Evolutionary conservation across 2,113 vertebrate genomes (phyloP).

Genomic region (Australoheros scitulus): DNA sequence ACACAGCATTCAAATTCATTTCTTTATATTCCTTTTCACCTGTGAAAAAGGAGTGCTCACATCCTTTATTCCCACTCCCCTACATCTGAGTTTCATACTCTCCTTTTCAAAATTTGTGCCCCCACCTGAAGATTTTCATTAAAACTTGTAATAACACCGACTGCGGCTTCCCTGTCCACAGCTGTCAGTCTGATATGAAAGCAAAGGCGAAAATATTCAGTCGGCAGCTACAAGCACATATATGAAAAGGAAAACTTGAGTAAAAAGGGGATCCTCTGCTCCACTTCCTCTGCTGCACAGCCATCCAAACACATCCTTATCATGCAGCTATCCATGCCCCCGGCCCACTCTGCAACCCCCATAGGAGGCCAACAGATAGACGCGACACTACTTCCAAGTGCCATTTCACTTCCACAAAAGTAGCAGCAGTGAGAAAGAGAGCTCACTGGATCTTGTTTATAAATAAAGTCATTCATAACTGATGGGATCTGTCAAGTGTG

Average conservation of each 20-base stretch:
- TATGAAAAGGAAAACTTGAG: constrained; percentile 39
- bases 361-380: constrained; percentile 29
- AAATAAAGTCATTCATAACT: constrained; percentile 79
- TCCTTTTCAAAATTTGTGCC: constrained; percentile 13
- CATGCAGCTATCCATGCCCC: constrained; percentile 52
- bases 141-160: constrained; percentile 57
- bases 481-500: constrained; percentile 57
- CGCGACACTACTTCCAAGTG: constrained; percentile 52
- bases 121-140: constrained; percentile 55
- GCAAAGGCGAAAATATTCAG: constrained; percentile 29
- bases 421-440: constrained; percentile 10
- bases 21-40: constrained; percentile 38
- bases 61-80: constrained; percentile 34
- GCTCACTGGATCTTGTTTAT: constrained; percentile 65
- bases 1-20: constrained; percentile 21
- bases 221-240: neutral
- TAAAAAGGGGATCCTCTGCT: constrained; percentile 27
- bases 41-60: constrained; percentile 45
- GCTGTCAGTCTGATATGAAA: constrained; percentile 26
- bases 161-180: constrained; percentile 18
- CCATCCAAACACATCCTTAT: constrained; percentile 61
- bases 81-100: constrained; percentile 13
- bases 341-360: constrained; percentile 36
- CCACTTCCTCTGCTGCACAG: constrained; percentile 30
- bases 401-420: constrained; percentile 62